A percentile compares a stretch with the other conserved stretches of the same genome.
phyloP scores from a whole-genome alignment of 2,113 vertebrate species.

The Jaculus jaculus region DNA sequence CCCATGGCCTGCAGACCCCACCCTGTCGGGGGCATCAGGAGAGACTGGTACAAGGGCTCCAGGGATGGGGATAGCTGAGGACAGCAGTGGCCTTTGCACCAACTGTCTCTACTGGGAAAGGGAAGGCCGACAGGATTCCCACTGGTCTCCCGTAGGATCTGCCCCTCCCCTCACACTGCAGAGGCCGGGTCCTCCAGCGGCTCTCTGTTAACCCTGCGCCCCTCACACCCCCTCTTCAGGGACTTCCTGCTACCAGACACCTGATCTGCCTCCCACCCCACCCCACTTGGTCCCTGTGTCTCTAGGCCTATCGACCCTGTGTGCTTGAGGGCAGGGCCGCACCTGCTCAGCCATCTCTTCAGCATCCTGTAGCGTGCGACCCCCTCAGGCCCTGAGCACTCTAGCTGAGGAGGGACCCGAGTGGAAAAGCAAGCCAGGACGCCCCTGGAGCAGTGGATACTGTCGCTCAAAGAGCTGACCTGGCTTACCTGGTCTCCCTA shows the following conservation, averaged over 20 bases:
- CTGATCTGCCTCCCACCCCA: background rate
- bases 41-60: background rate
- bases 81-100: background rate
- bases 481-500: too few species aligned
- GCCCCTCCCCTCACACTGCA: background rate
- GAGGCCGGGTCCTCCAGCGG: accelerated
- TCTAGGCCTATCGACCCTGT: too few species aligned
- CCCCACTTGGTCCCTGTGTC: background rate
- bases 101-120: background rate
- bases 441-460: accelerated
- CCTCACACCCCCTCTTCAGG: background rate
- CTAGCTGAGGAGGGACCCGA: background rate
- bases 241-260: background rate
- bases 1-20: background rate
- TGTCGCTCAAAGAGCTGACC: accelerated
- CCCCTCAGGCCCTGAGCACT: background rate
- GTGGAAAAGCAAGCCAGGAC: background rate
- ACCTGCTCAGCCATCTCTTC: background rate
- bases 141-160: accelerated
- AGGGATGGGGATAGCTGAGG: background rate
- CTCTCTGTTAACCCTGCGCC: too few species aligned
- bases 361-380: background rate
- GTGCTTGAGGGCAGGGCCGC: accelerated
- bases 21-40: background rate
- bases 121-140: accelerated